A percentile compares a stretch with the other conserved stretches of the same genome.
Conservation (phyloP, 2,888 invertebrate genomes). For the Rutpela maculata region DNA sequence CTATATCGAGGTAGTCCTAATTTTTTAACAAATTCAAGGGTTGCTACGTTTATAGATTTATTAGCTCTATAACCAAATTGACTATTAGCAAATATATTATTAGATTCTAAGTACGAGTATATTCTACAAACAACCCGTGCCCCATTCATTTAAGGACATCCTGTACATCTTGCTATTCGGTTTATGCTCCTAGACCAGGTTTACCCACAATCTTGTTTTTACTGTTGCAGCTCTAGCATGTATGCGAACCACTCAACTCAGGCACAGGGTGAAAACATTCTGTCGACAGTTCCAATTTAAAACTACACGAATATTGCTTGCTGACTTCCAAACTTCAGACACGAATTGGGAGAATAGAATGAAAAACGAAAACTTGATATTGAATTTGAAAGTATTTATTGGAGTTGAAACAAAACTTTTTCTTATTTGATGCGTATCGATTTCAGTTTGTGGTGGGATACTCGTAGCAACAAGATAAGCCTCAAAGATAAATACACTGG, state of each 20-base stretch:
- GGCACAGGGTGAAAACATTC: slow-evolving; percentile 38
- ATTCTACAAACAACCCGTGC: too few relatives aligned
- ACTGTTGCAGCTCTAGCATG: not conserved
- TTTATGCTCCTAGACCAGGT: not conserved
- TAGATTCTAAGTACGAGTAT: too few relatives aligned
- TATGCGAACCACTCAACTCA: slow-evolving; percentile 24
- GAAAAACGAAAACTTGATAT: slow-evolving; percentile 29
- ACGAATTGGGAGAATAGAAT: slow-evolving; percentile 27
- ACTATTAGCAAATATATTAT: too few relatives aligned
- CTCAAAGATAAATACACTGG: too few relatives aligned
- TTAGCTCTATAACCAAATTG: too few relatives aligned
- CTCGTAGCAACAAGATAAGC: not conserved
- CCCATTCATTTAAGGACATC: too few relatives aligned
- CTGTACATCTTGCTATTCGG: not conserved
- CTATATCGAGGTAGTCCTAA: too few relatives aligned
- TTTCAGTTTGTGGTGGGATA: slow-evolving; percentile 12
- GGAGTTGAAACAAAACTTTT: slow-evolving; percentile 32
- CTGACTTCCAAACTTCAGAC: slow-evolving; percentile 23
- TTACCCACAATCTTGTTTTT: not conserved
- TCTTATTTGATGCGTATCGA: slow-evolving; percentile 22
- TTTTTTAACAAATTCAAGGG: too few relatives aligned
- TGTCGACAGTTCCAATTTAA: slow-evolving; percentile 33
- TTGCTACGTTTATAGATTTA: too few relatives aligned
- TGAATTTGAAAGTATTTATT: slow-evolving; percentile 34
- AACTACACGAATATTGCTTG: not conserved